Evolutionary conservation across 2,797 vertebrate species (phyloP).

Genomic region (Scomberomorus guttatus): DNA sequence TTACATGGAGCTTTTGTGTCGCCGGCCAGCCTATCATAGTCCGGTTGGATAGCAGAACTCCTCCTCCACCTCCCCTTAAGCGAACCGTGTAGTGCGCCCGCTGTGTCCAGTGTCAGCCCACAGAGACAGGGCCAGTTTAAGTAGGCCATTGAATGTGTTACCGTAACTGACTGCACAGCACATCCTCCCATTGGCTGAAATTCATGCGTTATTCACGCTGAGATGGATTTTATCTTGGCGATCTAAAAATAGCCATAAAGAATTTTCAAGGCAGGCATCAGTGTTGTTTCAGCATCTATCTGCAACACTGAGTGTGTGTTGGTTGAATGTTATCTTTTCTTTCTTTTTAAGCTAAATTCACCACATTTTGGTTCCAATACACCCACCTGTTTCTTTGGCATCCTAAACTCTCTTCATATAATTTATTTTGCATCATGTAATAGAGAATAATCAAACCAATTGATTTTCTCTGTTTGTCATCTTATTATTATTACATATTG

Average conservation of each 20-base stretch:
- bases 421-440: constrained; percentile 7
- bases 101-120: constrained; percentile 47
- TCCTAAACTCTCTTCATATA: neutral
- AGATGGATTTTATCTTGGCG: constrained; percentile 68
- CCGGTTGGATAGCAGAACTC: constrained; percentile 37
- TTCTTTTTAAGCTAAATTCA: neutral
- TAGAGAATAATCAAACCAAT: neutral
- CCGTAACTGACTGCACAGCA: constrained; percentile 66
- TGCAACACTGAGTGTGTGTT: constrained; percentile 3
- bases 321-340: neutral
- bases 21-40: constrained; percentile 64
- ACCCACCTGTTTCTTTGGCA: neutral
- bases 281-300: constrained; percentile 38
- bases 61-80: constrained; percentile 48
- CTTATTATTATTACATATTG: neutral
- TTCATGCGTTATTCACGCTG: constrained; percentile 72
- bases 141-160: constrained; percentile 78
- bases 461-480: neutral
- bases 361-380: neutral
- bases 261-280: constrained; percentile 48
- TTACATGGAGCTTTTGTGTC: constrained; percentile 81
- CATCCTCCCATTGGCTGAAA: constrained; percentile 74
- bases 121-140: constrained; percentile 64
- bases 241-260: constrained; percentile 81
- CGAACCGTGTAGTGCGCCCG: constrained; percentile 28